Evolutionary conservation across 2,113 vertebrate species (phyloP).

Genomic region (Podiceps cristatus): DNA sequence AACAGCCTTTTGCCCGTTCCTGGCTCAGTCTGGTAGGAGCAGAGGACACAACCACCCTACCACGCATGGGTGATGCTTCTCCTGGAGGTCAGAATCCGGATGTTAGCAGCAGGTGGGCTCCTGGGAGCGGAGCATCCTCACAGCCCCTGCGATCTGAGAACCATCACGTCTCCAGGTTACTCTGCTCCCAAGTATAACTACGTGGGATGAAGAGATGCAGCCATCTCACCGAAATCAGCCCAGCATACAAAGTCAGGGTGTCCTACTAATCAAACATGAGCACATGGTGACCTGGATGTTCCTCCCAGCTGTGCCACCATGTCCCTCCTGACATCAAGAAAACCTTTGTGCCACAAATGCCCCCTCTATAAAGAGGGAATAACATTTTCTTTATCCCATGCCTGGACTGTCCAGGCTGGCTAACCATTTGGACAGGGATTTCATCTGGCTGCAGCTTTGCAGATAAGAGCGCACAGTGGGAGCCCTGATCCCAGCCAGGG

Average conservation of each 20-base stretch:
- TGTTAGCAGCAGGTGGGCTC: background rate
- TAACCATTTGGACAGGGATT: background rate
- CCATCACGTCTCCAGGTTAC: background rate
- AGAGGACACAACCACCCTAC: background rate
- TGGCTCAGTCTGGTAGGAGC: background rate
- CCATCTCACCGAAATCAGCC: background rate
- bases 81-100: background rate
- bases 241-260: background rate
- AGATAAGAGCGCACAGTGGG: background rate
- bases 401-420: background rate
- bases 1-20: background rate
- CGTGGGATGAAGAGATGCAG: background rate
- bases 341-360: background rate
- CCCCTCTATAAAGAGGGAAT: background rate
- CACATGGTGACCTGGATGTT: background rate
- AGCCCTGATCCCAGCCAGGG: background rate
- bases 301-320: background rate
- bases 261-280: background rate
- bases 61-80: background rate
- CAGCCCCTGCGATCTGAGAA: background rate
- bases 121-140: background rate
- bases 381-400: background rate
- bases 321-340: background rate
- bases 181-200: background rate
- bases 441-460: constrained; percentile 2